These are phyloP conservation scores for Lissonota sp. DNA, from an alignment of 2,888 invertebrate genomes.

Conservation along the genomic window DNA sequence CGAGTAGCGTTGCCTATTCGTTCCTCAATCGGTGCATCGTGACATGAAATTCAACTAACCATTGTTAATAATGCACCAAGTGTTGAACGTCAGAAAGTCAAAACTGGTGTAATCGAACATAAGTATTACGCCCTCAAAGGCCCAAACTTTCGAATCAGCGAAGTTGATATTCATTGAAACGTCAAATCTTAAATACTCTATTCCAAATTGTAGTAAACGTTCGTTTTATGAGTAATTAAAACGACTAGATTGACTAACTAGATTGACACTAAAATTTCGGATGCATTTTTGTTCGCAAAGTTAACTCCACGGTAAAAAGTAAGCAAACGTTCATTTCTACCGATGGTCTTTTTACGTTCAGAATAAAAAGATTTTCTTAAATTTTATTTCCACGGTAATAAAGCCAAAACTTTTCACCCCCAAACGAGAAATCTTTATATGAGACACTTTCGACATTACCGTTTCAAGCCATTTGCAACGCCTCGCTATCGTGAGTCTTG, in stretches of 20 bases:
- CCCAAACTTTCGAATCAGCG: too few species aligned
- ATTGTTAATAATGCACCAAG: neutral
- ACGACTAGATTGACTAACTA: too few species aligned
- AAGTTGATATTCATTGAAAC: too few species aligned
- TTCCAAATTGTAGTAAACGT: too few species aligned
- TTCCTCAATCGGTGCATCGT: slow-evolving; percentile 26
- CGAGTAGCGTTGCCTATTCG: neutral
- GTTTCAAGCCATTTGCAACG: slow-evolving; percentile 42
- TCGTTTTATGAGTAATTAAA: too few species aligned
- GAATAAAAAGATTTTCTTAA: slow-evolving; percentile 6
- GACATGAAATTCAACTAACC: slow-evolving; percentile 25
- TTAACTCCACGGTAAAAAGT: neutral
- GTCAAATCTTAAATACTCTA: too few species aligned
- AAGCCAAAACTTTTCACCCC: slow-evolving; percentile 33
- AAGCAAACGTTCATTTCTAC: slow-evolving; percentile 3
- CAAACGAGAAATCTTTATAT: slow-evolving; percentile 1
- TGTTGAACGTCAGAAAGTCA: neutral
- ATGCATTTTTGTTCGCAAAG: neutral
- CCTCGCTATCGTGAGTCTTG: slow-evolving; percentile 53
- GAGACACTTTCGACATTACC: slow-evolving; percentile 20
- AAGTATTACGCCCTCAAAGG: neutral
- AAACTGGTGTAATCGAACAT: neutral
- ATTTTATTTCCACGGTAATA: slow-evolving; percentile 17
- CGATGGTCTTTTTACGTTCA: neutral
- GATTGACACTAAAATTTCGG: neutral